Evolutionary conservation across 2,888 invertebrate species (phyloP), one percentile per base, ranked within the genome.

Genomic region (Rhagium mordax): DNA sequence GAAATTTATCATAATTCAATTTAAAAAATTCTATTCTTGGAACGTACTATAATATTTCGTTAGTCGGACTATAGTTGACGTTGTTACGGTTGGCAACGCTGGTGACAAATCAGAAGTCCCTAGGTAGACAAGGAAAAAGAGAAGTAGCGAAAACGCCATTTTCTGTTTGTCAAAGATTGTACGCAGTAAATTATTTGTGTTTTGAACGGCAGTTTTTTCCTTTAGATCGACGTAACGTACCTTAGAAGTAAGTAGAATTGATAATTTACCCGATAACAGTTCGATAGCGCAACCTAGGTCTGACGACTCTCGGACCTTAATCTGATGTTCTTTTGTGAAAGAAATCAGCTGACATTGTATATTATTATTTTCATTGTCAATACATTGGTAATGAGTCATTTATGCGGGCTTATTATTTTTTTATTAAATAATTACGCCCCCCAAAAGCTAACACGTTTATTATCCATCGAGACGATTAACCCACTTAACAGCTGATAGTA

Each of bases 121-220:
- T 57, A 41, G 3, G 8, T 41, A 67, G 33, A 67, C 24, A 67
- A 67, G 21, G 53, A 16, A 67, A 66, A 72, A 41, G 41, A n/a
- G n/a, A 41, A 33, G 13, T 33, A 66, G 59, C 70, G 62, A 70
- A 74, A 77, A 79, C 83, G 83, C 83, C 83, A 83, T 83, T 82
- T 84, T 82, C 78, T 76, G 72, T 78, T 80, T 77, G 76, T 80
- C 73, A 78, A 69, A 75, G 69, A 70, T 79, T 77, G 79, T 80
- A 83, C 84, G 84, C 82, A 82, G 79, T 82, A 78, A 82, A 82
- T 80, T 80, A 72, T 74, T 75, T 70, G 78, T 81, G 79, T 72
- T 77, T 79, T 70, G 62, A 76, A 72, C 24, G 24, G 68, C 47
- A 66, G 13, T 65, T 61, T 74, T 70, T 72, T 49, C 8, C 64